Conservation (phyloP, 2,797 vertebrate genomes). For the Ptychobarbus kaznakovi region DNA sequence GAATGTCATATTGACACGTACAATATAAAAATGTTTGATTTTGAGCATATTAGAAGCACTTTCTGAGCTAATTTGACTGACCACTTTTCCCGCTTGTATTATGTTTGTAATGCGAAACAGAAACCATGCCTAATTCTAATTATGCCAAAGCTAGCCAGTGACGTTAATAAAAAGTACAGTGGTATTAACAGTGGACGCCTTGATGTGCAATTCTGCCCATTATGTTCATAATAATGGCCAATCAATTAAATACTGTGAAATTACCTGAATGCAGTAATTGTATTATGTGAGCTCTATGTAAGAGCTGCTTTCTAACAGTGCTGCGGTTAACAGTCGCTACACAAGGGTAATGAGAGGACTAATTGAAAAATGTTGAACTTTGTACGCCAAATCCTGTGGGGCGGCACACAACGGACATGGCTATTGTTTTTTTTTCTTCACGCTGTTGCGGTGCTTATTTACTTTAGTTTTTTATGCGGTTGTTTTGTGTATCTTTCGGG, state of each 20-base stretch:
- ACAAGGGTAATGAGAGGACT: conserved; percentile 16
- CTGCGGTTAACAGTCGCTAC: not conserved
- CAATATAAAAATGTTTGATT: not conserved
- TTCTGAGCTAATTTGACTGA: conserved; percentile 21
- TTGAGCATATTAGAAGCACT: not conserved
- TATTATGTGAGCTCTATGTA: conserved; percentile 33
- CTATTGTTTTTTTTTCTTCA: not conserved
- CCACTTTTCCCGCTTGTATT: conserved; percentile 30
- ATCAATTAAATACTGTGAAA: conserved; percentile 63
- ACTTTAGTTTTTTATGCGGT: conserved; percentile 1
- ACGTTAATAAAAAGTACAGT: conserved; percentile 54
- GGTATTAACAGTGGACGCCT: conserved; percentile 50
- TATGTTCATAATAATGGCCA: conserved; percentile 69
- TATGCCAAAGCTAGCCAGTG: conserved; percentile 55
- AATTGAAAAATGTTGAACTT: conserved; percentile 32
- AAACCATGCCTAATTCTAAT: conserved; percentile 60
- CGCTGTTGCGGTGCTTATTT: conserved; percentile 5
- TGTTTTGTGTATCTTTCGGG: not conserved
- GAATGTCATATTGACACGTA: not conserved
- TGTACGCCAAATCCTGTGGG: not conserved
- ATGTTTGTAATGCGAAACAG: conserved; percentile 26
- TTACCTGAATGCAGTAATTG: conserved; percentile 67
- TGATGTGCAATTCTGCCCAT: conserved; percentile 60
- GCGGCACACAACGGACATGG: not conserved
- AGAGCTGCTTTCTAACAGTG: not conserved